A percentile compares a stretch with the other conserved stretches of the same genome.
These are phyloP conservation scores for Leptobrachium ailaonicum DNA, from an alignment of 2,113 vertebrate species.

Conservation along the genomic window DNA sequence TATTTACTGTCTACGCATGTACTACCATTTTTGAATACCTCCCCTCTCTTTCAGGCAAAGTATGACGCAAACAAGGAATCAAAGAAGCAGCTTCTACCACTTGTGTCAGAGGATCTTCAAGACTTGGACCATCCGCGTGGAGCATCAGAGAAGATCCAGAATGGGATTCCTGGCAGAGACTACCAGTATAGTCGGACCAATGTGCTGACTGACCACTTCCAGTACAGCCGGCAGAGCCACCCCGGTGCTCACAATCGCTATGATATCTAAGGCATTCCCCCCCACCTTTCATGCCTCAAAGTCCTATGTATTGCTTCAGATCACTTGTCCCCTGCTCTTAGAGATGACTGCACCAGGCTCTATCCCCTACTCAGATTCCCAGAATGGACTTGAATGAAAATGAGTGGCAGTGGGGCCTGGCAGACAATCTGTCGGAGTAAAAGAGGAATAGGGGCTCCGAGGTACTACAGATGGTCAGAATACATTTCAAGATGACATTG, in stretches of 20 bases:
- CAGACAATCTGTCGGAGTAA: background rate
- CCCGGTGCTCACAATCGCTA: conserved; percentile 78
- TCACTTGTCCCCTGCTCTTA: background rate
- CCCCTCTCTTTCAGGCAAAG: conserved; percentile 67
- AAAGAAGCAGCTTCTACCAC: conserved; percentile 85
- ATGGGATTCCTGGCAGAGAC: conserved; percentile 76
- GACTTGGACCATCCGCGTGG: conserved; percentile 68
- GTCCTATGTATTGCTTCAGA: background rate
- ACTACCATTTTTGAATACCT: too few relatives aligned
- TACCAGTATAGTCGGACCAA: conserved; percentile 76
- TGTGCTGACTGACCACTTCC: conserved; percentile 84
- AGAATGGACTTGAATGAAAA: background rate
- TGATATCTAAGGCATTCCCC: conserved; percentile 74
- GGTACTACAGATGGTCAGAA: background rate
- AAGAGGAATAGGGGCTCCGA: background rate
- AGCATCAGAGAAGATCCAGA: conserved; percentile 74
- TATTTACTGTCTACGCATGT: too few relatives aligned
- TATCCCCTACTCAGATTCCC: background rate
- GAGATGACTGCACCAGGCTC: background rate
- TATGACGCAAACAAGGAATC: conserved; percentile 84
- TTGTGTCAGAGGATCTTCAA: conserved; percentile 74
- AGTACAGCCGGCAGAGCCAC: conserved; percentile 81
- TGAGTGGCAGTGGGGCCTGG: background rate
- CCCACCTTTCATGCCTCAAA: background rate
- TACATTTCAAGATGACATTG: background rate